Percentiles rank a stretch among this genome's conserved stretches.
Evolutionary conservation across 2,888 invertebrate species (phyloP).

Genomic region (Calliphora vomitoria): DNA sequence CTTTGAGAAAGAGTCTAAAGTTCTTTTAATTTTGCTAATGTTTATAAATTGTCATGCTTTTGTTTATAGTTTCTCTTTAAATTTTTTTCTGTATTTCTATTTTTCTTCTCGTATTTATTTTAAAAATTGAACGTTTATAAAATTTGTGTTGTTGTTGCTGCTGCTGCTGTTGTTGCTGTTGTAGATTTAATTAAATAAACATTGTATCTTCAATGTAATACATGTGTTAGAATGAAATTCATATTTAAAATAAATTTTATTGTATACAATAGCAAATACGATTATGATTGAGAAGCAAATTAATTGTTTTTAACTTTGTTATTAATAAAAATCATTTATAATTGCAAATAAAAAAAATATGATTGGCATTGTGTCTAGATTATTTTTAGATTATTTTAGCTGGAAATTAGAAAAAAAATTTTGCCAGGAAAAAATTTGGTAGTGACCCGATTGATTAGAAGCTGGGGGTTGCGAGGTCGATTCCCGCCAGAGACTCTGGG

Average conservation of each 20-base stretch:
- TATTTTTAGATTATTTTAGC: neutral
- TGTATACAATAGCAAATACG: conserved; percentile 18
- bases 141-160: neutral
- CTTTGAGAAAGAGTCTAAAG: conserved; percentile 35
- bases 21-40: conserved; percentile 36
- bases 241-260: neutral
- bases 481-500: too few species aligned
- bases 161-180: conserved; percentile 23
- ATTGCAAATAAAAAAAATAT: conserved; percentile 14
- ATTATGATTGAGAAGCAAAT: conserved; percentile 35
- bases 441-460: too few species aligned
- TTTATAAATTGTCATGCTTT: conserved; percentile 59
- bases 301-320: neutral
- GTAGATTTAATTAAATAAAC: conserved; percentile 60
- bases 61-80: conserved; percentile 52
- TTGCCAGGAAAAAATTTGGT: too few species aligned
- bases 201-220: conserved; percentile 56
- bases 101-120: conserved; percentile 34
- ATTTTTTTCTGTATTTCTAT: neutral
- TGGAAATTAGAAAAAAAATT: neutral
- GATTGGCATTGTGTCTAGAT: conserved; percentile 41
- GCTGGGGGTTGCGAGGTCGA: too few species aligned
- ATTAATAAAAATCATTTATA: conserved; percentile 27
- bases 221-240: conserved; percentile 42
- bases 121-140: conserved; percentile 18